phyloP scores from a whole-genome alignment of 2,797 vertebrate species.

The Florisuga fusca region DNA sequence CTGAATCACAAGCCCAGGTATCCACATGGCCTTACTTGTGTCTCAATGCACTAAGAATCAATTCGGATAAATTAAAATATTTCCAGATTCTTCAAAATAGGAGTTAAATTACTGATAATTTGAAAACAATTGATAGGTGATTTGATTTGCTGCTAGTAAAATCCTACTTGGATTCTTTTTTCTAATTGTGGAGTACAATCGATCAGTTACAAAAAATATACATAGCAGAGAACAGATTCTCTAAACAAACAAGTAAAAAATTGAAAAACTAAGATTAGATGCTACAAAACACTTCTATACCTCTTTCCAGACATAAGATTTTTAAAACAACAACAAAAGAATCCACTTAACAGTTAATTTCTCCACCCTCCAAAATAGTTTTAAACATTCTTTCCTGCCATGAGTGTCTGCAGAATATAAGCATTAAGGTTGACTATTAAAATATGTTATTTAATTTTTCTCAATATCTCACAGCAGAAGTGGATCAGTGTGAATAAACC shows the following conservation, averaged over 20 bases:
- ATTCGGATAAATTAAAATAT: slow-evolving; percentile 49
- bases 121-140: slow-evolving; percentile 65
- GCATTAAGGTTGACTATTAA: slow-evolving; percentile 1
- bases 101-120: slow-evolving; percentile 63
- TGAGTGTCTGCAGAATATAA: background rate
- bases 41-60: slow-evolving; percentile 31
- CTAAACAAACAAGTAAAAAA: background rate
- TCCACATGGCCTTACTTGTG: background rate
- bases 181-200: slow-evolving; percentile 36
- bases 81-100: slow-evolving; percentile 71
- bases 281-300: slow-evolving; percentile 1
- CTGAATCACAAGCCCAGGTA: background rate
- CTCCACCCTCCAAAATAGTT: slow-evolving; percentile 13
- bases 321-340: slow-evolving; percentile 22
- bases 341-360: background rate
- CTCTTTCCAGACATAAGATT: slow-evolving; percentile 4
- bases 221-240: background rate
- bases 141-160: slow-evolving; percentile 54
- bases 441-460: background rate
- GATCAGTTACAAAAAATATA: slow-evolving; percentile 20
- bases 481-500: background rate
- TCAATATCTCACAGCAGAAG: background rate
- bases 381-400: background rate
- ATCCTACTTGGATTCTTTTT: slow-evolving; percentile 38
- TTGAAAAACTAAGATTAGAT: background rate